These are phyloP conservation scores for Parthenolecanium corni DNA, from an alignment of 2,888 invertebrate genomes.

Conservation along the genomic window DNA sequence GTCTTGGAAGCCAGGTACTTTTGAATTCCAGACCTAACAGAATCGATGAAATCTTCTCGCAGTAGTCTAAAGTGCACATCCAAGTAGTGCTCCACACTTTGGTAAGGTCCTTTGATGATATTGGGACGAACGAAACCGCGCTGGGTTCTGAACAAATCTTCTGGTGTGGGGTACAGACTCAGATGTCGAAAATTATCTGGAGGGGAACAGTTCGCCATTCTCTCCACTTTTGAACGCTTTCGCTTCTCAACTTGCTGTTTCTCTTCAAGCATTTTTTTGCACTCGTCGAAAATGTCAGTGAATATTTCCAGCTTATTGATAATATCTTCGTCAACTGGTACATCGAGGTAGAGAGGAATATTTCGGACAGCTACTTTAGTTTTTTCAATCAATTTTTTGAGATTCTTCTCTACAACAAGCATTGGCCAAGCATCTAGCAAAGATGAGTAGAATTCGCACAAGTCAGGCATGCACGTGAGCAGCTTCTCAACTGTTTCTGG, in stretches of 20 bases:
- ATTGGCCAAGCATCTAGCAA: slow-evolving; percentile 38
- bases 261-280: slow-evolving; percentile 25
- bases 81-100: slow-evolving; percentile 57
- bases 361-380: slow-evolving; percentile 33
- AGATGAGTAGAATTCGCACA: slow-evolving; percentile 36
- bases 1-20: neutral
- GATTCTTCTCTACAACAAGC: slow-evolving; percentile 36
- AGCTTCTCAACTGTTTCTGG: slow-evolving; percentile 33
- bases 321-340: slow-evolving; percentile 25
- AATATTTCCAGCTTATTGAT: slow-evolving; percentile 24
- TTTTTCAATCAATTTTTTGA: slow-evolving; percentile 35
- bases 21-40: slow-evolving; percentile 51
- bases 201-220: slow-evolving; percentile 35
- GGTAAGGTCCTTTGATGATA: slow-evolving; percentile 51
- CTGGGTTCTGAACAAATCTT: slow-evolving; percentile 39
- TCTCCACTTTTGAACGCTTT: slow-evolving; percentile 38
- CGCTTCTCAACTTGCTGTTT: neutral
- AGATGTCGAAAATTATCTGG: slow-evolving; percentile 44
- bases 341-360: slow-evolving; percentile 32
- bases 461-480: slow-evolving; percentile 34
- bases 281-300: slow-evolving; percentile 24
- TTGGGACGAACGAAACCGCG: slow-evolving; percentile 46
- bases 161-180: slow-evolving; percentile 44
- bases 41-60: slow-evolving; percentile 65
- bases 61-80: slow-evolving; percentile 66